Evolutionary conservation across 2,113 vertebrate species (phyloP).

Genomic region (Toxotes chatareus): DNA sequence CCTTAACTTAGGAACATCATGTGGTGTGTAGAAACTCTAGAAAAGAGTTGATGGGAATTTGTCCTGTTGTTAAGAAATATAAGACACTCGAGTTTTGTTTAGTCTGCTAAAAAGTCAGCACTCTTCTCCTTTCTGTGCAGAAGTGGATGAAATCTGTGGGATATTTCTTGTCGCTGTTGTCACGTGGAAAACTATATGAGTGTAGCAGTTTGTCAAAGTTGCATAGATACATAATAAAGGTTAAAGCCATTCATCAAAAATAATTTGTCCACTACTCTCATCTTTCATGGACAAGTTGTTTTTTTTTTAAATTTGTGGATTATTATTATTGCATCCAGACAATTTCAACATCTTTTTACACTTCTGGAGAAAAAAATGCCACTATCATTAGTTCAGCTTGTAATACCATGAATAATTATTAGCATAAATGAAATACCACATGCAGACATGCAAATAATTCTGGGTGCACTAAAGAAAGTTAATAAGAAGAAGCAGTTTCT

Average conservation of each 20-base stretch:
- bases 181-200: neutral
- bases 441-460: no score
- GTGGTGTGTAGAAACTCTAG: neutral
- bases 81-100: neutral
- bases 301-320: no score
- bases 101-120: neutral
- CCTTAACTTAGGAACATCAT: neutral
- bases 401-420: neutral
- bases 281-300: no score
- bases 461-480: neutral
- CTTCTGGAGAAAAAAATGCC: no score
- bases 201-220: neutral
- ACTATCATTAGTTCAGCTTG: neutral
- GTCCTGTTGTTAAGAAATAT: neutral
- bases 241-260: neutral
- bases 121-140: slow-evolving; percentile 34
- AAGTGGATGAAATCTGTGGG: slow-evolving; percentile 5
- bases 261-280: neutral
- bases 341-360: no score
- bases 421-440: neutral
- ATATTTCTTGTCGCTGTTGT: neutral
- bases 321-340: neutral
- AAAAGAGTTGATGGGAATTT: slow-evolving; percentile 7
- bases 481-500: neutral
- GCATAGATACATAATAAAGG: neutral